Conservation (phyloP, 2,888 invertebrate genomes). For the Acrobeloides nanus region DNA sequence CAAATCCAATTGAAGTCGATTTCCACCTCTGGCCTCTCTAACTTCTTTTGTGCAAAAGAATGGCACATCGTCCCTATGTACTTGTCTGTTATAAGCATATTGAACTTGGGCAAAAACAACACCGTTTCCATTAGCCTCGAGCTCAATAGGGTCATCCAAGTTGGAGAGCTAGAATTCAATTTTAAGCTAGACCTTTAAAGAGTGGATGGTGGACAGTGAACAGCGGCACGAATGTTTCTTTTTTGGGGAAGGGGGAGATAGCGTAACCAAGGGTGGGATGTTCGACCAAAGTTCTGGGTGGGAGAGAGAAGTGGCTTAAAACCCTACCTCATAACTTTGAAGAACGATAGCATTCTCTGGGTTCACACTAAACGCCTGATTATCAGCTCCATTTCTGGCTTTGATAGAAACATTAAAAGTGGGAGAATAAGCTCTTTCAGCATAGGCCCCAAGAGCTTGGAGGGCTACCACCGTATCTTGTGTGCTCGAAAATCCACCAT, state of each 20-base stretch:
- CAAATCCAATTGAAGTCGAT: slow-evolving; percentile 44
- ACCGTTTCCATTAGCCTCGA: slow-evolving; percentile 73
- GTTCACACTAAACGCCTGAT: slow-evolving; percentile 36
- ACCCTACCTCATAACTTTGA: slow-evolving; percentile 73
- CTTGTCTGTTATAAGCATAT: slow-evolving; percentile 72
- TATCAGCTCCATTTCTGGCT: slow-evolving; percentile 59
- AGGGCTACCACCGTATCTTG: slow-evolving; percentile 72
- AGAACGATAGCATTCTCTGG: slow-evolving; percentile 63
- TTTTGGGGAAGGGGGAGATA: too few species aligned
- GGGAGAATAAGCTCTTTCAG: slow-evolving; percentile 61
- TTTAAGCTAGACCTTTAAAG: too few species aligned
- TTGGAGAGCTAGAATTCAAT: slow-evolving; percentile 30
- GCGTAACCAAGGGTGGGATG: not conserved
- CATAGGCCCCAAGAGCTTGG: slow-evolving; percentile 66
- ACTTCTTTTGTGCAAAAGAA: slow-evolving; percentile 49
- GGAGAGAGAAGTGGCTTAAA: not conserved
- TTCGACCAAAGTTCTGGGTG: not conserved
- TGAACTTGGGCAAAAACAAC: slow-evolving; percentile 63
- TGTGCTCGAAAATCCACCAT: slow-evolving; percentile 69
- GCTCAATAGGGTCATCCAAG: slow-evolving; percentile 59
- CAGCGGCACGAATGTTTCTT: too few species aligned
- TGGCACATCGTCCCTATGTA: slow-evolving; percentile 39
- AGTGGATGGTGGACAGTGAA: too few species aligned
- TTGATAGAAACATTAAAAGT: slow-evolving; percentile 59
- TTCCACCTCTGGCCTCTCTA: slow-evolving; percentile 43